Conservation (phyloP, 2,797 vertebrate species). For the Artibeus lituratus region DNA sequence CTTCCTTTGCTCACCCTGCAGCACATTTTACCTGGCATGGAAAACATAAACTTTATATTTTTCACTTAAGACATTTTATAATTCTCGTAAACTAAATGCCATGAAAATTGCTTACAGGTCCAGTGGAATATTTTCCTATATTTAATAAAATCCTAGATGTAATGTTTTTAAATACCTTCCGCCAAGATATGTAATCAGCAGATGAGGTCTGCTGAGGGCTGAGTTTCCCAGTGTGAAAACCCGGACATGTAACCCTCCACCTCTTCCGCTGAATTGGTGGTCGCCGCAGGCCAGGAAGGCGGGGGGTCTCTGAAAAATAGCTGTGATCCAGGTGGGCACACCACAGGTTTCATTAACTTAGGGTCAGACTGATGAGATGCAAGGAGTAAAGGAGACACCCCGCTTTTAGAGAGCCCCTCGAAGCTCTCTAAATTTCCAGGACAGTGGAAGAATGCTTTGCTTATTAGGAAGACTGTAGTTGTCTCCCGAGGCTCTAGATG, state of each 20-base stretch:
- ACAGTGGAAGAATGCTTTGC: not conserved
- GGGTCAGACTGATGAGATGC: not conserved
- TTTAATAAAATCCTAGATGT: not conserved
- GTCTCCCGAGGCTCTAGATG: conserved; percentile 74
- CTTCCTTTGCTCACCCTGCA: not conserved
- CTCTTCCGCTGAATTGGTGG: not conserved
- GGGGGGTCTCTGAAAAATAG: not conserved
- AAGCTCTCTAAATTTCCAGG: not conserved
- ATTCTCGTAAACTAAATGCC: no score
- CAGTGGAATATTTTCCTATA: not conserved
- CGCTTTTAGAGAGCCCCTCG: not conserved
- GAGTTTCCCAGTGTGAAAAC: not conserved
- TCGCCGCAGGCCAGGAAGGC: not conserved
- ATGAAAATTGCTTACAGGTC: not conserved
- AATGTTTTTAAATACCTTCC: not conserved
- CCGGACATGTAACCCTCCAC: rapidly evolving
- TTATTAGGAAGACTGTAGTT: conserved; percentile 30
- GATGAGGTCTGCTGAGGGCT: not conserved
- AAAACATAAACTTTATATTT: not conserved
- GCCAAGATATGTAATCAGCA: not conserved
- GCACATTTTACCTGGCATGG: not conserved
- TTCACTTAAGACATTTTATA: not conserved
- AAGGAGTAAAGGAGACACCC: not conserved
- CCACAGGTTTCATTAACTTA: not conserved
- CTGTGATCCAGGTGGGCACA: rapidly evolving